Evolutionary conservation across 2,888 invertebrate species (phyloP).

Genomic region (Urechis unicinctus): DNA sequence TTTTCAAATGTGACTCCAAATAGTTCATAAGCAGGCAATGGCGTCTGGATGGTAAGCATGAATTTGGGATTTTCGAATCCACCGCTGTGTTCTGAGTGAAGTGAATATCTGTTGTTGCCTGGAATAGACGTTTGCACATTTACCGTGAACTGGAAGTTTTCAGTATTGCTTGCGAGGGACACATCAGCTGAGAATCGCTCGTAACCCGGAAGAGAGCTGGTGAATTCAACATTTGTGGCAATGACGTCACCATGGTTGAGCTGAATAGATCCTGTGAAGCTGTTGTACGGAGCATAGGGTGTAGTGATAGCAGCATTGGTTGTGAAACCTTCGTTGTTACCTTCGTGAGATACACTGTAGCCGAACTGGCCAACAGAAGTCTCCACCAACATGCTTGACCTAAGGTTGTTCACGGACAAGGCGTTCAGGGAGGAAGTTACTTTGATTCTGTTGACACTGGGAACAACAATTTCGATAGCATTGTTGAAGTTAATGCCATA

Average conservation of each 20-base stretch:
- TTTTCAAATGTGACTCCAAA: constrained; percentile 10
- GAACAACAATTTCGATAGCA: background rate
- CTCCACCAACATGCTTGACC: background rate
- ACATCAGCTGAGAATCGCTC: background rate
- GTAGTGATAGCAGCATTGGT: background rate
- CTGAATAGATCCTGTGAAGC: background rate
- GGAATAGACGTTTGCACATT: background rate
- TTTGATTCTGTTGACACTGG: background rate
- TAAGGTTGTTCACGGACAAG: background rate
- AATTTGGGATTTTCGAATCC: constrained; percentile 10
- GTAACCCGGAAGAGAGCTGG: background rate
- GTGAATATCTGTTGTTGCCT: background rate
- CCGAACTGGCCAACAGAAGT: background rate
- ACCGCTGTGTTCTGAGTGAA: background rate
- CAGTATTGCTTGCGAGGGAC: background rate
- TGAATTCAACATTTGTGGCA: background rate
- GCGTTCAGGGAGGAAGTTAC: background rate
- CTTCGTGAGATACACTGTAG: background rate
- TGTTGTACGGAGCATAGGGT: background rate
- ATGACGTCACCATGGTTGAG: background rate
- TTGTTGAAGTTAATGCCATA: background rate
- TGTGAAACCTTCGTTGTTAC: background rate
- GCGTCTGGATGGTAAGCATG: constrained; percentile 21
- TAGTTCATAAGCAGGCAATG: constrained; percentile 15
- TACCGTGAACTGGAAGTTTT: constrained; percentile 11